A percentile compares a stretch with the other conserved stretches of the same genome.
phyloP scores from a whole-genome alignment of 1,140 invertebrate genomes.

The Globodera rostochiensis region DNA sequence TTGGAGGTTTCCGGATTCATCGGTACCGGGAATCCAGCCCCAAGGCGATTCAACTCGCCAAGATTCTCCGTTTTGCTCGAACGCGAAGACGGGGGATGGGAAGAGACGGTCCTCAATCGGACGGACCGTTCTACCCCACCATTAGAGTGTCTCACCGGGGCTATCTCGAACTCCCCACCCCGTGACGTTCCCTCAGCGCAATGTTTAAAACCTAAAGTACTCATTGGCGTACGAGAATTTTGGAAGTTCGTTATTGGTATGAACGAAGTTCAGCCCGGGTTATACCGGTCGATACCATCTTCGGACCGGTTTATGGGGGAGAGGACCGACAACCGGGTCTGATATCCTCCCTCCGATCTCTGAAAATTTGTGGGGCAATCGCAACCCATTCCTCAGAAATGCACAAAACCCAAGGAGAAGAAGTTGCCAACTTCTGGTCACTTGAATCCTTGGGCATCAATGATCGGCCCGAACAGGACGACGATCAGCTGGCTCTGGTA shows the following conservation, averaged over 20 bases:
- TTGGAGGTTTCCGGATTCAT: not conserved
- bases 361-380: not conserved
- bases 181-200: no score
- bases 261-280: not conserved
- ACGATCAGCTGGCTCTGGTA: not conserved
- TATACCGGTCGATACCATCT: not conserved
- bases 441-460: not conserved
- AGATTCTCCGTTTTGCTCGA: not conserved
- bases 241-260: not conserved
- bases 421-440: not conserved
- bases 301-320: not conserved
- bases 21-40: not conserved
- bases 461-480: not conserved
- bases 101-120: not conserved
- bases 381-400: not conserved
- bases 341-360: not conserved
- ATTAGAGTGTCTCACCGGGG: not conserved
- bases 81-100: conserved; percentile 4
- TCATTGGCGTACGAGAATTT: not conserved
- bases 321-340: not conserved
- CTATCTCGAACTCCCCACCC: not conserved
- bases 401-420: not conserved
- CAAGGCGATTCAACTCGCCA: not conserved
- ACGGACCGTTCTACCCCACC: not conserved
- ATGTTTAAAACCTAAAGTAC: not conserved